These are phyloP conservation scores for Orthonychiurus folsomi DNA, from an alignment of 2,888 invertebrate species.

Conservation along the genomic window DNA sequence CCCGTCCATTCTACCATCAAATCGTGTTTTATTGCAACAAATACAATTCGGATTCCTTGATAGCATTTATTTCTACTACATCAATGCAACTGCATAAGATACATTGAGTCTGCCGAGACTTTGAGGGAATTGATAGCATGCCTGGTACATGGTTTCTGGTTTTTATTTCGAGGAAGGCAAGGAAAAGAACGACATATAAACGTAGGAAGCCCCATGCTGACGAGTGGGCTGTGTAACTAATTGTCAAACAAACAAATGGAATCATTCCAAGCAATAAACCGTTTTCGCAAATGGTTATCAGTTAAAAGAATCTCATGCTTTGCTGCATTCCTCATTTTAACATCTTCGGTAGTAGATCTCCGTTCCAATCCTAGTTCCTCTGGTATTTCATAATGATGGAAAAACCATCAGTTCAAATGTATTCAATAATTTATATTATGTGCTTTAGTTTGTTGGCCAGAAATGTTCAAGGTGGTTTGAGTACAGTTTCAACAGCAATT, in stretches of 20 bases:
- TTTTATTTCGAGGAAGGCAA: not conserved
- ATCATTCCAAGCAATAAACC: constrained; percentile 15
- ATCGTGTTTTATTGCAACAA: not conserved
- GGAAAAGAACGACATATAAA: not conserved
- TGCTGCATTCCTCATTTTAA: constrained; percentile 28
- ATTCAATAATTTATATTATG: not conserved
- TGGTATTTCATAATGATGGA: not conserved
- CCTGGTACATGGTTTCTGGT: not conserved
- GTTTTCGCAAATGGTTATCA: constrained; percentile 29
- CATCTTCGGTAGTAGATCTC: constrained; percentile 9
- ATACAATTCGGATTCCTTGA: not conserved
- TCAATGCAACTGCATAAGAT: too few species aligned
- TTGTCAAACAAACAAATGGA: not conserved
- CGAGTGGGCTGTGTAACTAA: not conserved
- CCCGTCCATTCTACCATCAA: too few species aligned
- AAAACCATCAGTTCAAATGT: not conserved
- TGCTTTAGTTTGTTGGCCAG: not conserved
- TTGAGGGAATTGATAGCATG: not conserved
- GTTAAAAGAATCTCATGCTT: constrained; percentile 24
- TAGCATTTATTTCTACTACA: too few species aligned
- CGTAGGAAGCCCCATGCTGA: not conserved
- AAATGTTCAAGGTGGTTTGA: not conserved
- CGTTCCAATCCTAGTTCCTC: not conserved
- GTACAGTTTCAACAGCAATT: too few species aligned
- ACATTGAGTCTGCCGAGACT: too few species aligned